Base-by-base conservation (phyloP, 2,797 vertebrate species). In the Podargus strigoides region DNA sequence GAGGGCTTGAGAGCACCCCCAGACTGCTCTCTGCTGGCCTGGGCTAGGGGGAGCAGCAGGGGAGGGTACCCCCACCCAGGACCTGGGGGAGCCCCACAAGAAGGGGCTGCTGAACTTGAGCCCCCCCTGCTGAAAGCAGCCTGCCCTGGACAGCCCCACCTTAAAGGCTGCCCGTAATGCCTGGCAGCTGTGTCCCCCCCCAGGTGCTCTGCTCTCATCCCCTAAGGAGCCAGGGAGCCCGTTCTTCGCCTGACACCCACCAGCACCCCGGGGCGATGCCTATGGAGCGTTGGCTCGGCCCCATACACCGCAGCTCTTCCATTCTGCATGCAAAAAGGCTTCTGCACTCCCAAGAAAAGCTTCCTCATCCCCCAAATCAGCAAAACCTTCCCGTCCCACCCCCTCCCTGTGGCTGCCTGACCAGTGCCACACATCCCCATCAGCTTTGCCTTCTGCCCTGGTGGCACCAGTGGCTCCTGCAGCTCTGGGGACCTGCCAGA, bases 371-470 rank as follows among this genome's bases (percentile, higher is more conserved):
- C 37, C 3, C 6, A 44, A 12, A 3, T 11, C 49, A 36, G 56
- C 66, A 17, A 58, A 34, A 3, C 22, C 60, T 14, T 5, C 5
- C 37, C 10, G 2, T 4, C n/a, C 36, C 17, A 3, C 7, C 23
- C 2, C 15, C n/a, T 27, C 7, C 19, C 62, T 6, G 2, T 27
- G 10, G 37, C 68, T 18, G 21, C 67, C 49, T 4, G 47, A 4
- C 37, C 0, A 0, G 28, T 1, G 2, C 34, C 58, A 34, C 0
- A 0, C 7, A 3, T 3, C 34, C 19, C 19, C 32, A 1, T 0
- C 84, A 8, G 30, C 20, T 11, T 41, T 9, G 21, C 28, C 64
- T 34, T 4, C 26, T 20, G 41, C 34, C 86, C 1, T 0, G 12
- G 60, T 16, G 2, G 0, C 32, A 6, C 64, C 17, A 2, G 10